Evolutionary conservation across 1,140 invertebrate species (phyloP).

Genomic region (Drosophila insularis): DNA sequence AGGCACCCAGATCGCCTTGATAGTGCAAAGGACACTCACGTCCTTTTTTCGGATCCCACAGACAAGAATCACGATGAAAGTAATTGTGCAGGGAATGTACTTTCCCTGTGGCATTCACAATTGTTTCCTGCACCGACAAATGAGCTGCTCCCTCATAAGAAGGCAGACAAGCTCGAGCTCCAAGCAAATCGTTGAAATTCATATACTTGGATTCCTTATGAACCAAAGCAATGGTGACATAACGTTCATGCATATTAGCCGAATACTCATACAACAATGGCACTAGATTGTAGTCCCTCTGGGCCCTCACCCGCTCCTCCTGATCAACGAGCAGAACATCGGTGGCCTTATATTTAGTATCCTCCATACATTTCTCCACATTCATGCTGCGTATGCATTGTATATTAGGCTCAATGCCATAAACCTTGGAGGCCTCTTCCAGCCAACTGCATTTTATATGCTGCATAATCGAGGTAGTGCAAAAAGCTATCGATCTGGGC

Average conservation of each 20-base stretch:
- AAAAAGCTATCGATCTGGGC: constrained; percentile 85
- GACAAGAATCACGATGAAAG: constrained; percentile 87
- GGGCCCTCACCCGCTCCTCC: constrained; percentile 85
- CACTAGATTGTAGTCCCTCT: constrained; percentile 85
- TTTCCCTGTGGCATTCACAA: constrained; percentile 83
- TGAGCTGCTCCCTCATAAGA: constrained; percentile 86
- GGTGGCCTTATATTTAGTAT: constrained; percentile 84
- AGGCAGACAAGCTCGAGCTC: constrained; percentile 88
- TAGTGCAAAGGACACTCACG: constrained; percentile 74
- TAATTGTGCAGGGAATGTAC: constrained; percentile 75
- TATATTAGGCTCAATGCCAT: constrained; percentile 89
- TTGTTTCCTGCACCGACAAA: constrained; percentile 85
- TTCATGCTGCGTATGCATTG: constrained; percentile 85
- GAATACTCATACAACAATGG: constrained; percentile 87
- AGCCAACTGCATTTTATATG: constrained; percentile 90
- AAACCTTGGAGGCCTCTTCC: constrained; percentile 86
- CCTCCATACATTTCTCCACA: constrained; percentile 86
- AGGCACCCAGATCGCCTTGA: constrained; percentile 86
- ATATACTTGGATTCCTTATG: constrained; percentile 85
- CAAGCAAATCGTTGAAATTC: constrained; percentile 85
- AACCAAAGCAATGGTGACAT: constrained; percentile 88
- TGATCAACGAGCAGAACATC: constrained; percentile 87
- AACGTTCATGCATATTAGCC: constrained; percentile 85
- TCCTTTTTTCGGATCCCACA: constrained; percentile 83
- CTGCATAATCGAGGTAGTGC: constrained; percentile 86